Base-by-base conservation (phyloP, 1,140 invertebrate species). In the Trypoxylus dichotomus region DNA sequence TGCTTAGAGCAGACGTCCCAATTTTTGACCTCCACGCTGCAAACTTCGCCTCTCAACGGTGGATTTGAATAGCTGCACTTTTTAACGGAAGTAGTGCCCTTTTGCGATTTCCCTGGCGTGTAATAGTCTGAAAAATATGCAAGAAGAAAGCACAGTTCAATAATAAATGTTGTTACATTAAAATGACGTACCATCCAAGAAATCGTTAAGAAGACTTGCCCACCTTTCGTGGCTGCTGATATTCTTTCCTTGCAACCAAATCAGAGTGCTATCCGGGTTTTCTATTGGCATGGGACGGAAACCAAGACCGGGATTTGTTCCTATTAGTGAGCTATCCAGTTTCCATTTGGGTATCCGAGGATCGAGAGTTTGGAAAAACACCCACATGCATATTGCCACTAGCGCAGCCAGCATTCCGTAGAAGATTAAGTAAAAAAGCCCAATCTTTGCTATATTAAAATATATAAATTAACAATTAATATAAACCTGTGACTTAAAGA, bases 221-320 rank as follows among this genome's bases (percentile, higher is more conserved):
- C 95, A 97, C 80, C 93, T 91, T 79, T 92, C 89, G 84, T 92
- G 93, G 83, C 95, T 95, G 72, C 93, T 92, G 83, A 91, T 88
- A 80, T 95, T 92, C 79, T 91, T 92, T 80, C 92, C 91, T 86
- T 93, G 93, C 89, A 97, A 97, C 93, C 96, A 96, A 85, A 99
- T 96, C 76, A 98, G 90, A 71, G 97, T 97, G 85, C 95, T 97
- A 85, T 97, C 96, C 82, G 97, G 93, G 87, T 97, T 96, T 77
- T 91, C 91, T 77, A 91, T 90, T 80, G 94, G 92, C 91, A 96
- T 95, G 75, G 97, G 97, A 83, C 96, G 90, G 89, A 98, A 98
- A 80, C 96, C 96, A 83, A 98, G 90, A 85, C 95, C 95, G 83
- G 97, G 96, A 90, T 96, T 98, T 79, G 92, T 95, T 81, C 96